A percentile compares a stretch with the other conserved stretches of the same genome.
Evolutionary conservation across 2,797 vertebrate genomes (phyloP).

Genomic region (Esox lucius): DNA sequence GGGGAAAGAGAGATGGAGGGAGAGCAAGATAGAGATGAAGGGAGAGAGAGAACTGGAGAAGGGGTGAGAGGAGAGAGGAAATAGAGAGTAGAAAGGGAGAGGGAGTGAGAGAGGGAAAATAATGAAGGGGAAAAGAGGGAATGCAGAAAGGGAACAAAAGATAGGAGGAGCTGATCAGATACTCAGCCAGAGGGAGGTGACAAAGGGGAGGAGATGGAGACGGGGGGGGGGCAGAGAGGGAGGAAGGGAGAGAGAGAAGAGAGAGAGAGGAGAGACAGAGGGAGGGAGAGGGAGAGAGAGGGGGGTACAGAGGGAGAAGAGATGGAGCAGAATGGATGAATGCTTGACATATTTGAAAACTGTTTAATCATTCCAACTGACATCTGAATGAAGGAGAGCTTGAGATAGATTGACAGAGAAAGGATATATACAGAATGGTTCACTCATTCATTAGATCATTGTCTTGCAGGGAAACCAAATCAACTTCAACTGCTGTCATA

Average conservation of each 20-base stretch:
- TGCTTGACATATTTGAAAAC: slow-evolving; percentile 40
- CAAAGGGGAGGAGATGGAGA: slow-evolving; percentile 14
- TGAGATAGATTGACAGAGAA: no score
- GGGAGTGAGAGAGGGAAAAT: not conserved
- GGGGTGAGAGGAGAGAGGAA: no score
- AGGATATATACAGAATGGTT: slow-evolving; percentile 5
- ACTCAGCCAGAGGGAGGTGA: slow-evolving; percentile 26
- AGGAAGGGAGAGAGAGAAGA: no score
- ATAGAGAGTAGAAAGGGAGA: no score
- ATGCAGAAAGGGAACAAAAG: slow-evolving; percentile 3
- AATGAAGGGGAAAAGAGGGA: no score
- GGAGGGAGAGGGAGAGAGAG: slow-evolving; percentile 7
- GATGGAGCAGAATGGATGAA: slow-evolving; percentile 14
- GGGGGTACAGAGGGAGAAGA: slow-evolving; percentile 6
- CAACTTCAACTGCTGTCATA: slow-evolving; percentile 9
- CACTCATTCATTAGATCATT: slow-evolving; percentile 31
- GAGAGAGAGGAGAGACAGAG: slow-evolving; percentile 18
- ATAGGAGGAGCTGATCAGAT: slow-evolving; percentile 22
- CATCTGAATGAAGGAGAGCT: no score
- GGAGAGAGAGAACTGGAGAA: slow-evolving; percentile 15
- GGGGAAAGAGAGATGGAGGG: slow-evolving; percentile 11
- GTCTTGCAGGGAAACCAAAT: slow-evolving; percentile 23
- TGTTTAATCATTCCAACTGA: slow-evolving; percentile 25
- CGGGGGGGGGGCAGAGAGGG: no score
- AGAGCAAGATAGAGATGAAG: slow-evolving; percentile 18